phyloP scores from a whole-genome alignment of 2,113 vertebrate species.

The Sprattus sprattus region DNA sequence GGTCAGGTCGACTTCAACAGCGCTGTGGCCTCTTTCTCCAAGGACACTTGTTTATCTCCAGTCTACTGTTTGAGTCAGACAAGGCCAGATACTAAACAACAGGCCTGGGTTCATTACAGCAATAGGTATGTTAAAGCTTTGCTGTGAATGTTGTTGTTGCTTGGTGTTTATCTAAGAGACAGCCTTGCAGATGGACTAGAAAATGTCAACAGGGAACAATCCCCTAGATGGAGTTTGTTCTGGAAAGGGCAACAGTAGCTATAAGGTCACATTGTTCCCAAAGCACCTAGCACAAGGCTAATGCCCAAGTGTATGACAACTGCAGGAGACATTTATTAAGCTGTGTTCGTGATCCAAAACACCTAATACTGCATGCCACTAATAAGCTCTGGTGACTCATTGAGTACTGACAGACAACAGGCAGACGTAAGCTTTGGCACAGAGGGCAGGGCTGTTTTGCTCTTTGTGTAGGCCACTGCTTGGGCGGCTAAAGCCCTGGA shows the following conservation, averaged over 20 bases:
- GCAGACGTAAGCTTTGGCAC: neutral
- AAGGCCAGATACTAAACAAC: neutral
- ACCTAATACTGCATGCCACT: slow-evolving; percentile 4
- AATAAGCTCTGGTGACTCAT: slow-evolving; percentile 8
- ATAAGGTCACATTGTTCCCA: slow-evolving; percentile 17
- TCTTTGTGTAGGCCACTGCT: neutral
- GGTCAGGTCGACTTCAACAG: neutral
- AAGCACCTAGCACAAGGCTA: slow-evolving; percentile 13
- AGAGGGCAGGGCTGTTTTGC: slow-evolving; percentile 3
- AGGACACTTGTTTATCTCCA: slow-evolving; percentile 1
- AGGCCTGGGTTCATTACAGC: neutral
- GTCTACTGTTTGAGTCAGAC: slow-evolving; percentile 13
- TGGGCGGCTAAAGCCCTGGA: neutral
- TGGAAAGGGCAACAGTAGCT: neutral
- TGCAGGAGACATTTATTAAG: slow-evolving; percentile 20
- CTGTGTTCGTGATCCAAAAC: neutral
- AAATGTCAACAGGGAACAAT: slow-evolving; percentile 20
- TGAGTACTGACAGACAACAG: neutral
- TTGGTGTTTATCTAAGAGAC: slow-evolving; percentile 13
- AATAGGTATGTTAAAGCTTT: neutral
- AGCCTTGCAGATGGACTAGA: slow-evolving; percentile 1
- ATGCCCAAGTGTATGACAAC: slow-evolving; percentile 19
- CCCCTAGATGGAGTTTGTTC: slow-evolving; percentile 8
- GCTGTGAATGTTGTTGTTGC: slow-evolving; percentile 5
- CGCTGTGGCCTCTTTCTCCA: neutral